Conservation (phyloP, 2,113 vertebrate genomes). For the Campylomormyrus numenius region DNA sequence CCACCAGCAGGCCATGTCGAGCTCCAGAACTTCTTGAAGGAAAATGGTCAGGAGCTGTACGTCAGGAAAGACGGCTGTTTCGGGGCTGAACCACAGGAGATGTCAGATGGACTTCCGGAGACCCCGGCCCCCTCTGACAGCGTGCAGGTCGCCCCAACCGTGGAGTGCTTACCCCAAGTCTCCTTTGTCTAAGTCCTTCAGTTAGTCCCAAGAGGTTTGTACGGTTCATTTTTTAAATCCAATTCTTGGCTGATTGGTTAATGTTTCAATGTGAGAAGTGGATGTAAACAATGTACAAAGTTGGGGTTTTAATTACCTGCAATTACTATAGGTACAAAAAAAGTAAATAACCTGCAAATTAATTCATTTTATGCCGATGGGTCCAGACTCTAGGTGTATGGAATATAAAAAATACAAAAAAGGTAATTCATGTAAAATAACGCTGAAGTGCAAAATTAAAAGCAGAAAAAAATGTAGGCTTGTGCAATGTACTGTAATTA, state of each 20-base stretch:
- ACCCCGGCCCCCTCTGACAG: conserved; percentile 75
- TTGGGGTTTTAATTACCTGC: conserved; percentile 37
- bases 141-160: conserved; percentile 80
- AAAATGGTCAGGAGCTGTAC: conserved; percentile 73
- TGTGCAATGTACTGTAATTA: conserved; percentile 73
- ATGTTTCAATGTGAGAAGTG: background rate
- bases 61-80: conserved; percentile 64
- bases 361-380: conserved; percentile 33
- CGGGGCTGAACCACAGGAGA: conserved; percentile 67
- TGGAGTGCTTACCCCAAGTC: conserved; percentile 72
- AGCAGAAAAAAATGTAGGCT: conserved; percentile 61
- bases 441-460: conserved; percentile 31
- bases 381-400: conserved; percentile 39
- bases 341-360: conserved; percentile 56
- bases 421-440: conserved; percentile 45
- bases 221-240: background rate
- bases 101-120: conserved; percentile 71
- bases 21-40: conserved; percentile 89
- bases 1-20: conserved; percentile 67
- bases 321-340: conserved; percentile 49
- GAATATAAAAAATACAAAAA: conserved; percentile 26
- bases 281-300: conserved; percentile 30
- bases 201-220: conserved; percentile 1
- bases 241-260: background rate
- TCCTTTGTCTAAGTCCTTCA: conserved; percentile 68